Base-by-base conservation (phyloP, 1,140 invertebrate species). In the Lucilia cuprina region DNA sequence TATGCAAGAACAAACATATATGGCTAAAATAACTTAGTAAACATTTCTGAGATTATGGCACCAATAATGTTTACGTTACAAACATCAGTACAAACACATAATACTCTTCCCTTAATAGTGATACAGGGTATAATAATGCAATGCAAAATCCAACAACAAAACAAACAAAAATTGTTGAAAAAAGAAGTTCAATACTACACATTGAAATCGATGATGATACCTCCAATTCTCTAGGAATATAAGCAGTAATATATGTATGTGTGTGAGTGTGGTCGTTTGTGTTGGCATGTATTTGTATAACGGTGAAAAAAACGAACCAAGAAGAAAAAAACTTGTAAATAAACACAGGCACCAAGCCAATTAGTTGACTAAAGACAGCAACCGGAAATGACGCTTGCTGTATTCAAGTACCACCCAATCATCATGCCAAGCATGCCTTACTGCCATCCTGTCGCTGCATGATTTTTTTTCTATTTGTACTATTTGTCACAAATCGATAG, bases 331-430 rank as follows among this genome's bases (percentile, higher is more conserved):
- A 77, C 9, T 50, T 80, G 17, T 21, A 80, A 80, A 49, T 80
- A 80, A 80, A 80, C 77, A 50, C 75, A 47, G 75, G 75, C 75
- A 78, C 77, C 41, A 80, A 50, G 77, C 77, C 77, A 80, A 80
- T 80, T 80, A 80, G 77, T 80, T 80, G 77, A 49, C 77, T 80
- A 80, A 80, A 80, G 77, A 50, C 77, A 80, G 35, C 77, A 21
- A 50, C 41, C 77, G 77, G 77, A 80, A 80, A 80, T 80, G 41
- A 80, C 47, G 77, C 74, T 70, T 77, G 74, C 74, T 77, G 14
- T 80, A 80, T 47, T 49, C 77, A 80, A 77, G 74, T 70, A 25
- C 65, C 65, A 70, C 65, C 65, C 65, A 70, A 70, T 70, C 65
- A 21, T 19, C n/a, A 70, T 70, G 65, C 55, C 55, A 74, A 19